Evolutionary conservation across 2,113 vertebrate genomes (phyloP).

Genomic region (Tragulus kanchil): DNA sequence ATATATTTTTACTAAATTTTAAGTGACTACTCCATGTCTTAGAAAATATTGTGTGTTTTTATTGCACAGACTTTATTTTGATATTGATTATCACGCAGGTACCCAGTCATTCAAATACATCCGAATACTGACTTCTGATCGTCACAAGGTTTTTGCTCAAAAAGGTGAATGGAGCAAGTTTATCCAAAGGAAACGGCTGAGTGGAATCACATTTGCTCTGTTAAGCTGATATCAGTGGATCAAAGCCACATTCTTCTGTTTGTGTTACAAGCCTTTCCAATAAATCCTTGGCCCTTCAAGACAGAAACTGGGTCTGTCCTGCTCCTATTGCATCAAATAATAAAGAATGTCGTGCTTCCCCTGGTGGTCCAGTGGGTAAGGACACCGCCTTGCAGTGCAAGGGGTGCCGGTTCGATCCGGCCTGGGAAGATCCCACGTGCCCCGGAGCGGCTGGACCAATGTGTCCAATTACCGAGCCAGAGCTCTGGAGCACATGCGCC

Average conservation of each 20-base stretch:
- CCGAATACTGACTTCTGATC: not conserved
- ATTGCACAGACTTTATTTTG: constrained; percentile 27
- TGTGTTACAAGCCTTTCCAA: not conserved
- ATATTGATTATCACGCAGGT: not conserved
- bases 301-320: not conserved
- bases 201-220: not conserved
- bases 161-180: not conserved
- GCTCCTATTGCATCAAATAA: not conserved
- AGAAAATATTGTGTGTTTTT: constrained; percentile 31
- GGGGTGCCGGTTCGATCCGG: too few species aligned
- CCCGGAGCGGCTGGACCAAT: too few species aligned
- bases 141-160: not conserved
- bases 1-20: constrained; percentile 31
- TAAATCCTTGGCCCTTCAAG: not conserved
- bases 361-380: too few species aligned
- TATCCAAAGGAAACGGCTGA: constrained; percentile 49
- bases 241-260: not conserved
- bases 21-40: constrained; percentile 42
- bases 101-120: constrained; percentile 4
- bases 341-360: too few species aligned
- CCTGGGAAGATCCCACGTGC: too few species aligned
- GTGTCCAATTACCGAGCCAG: too few species aligned
- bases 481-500: too few species aligned
- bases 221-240: not conserved
- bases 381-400: too few species aligned